Conservation (phyloP, 2,113 vertebrate species). For the Hyaena hyaena region DNA sequence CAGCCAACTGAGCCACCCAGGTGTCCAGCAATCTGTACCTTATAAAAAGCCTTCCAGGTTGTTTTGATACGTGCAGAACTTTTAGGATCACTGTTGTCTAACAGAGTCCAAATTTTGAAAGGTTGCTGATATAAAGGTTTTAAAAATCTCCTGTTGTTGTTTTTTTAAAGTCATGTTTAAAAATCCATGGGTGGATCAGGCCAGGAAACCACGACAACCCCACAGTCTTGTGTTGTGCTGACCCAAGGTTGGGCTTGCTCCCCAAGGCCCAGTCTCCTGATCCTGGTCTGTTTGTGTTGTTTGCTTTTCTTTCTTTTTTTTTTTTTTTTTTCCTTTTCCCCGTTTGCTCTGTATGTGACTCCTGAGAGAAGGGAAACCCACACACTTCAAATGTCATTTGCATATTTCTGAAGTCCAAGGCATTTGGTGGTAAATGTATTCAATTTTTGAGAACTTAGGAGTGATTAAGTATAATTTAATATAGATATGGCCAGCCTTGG, state of each 20-base stretch:
- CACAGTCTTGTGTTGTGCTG: slow-evolving; percentile 71
- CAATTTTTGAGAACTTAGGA: slow-evolving; percentile 74
- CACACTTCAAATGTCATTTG: slow-evolving; percentile 52
- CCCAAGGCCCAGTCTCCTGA: slow-evolving; percentile 54
- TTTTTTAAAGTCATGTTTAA: too few species aligned
- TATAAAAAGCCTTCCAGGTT: background rate
- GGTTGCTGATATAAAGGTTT: background rate
- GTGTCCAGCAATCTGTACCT: background rate
- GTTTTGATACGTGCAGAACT: background rate
- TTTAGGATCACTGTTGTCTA: background rate
- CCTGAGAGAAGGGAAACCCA: background rate
- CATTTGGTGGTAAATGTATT: slow-evolving; percentile 60
- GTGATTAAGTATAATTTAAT: slow-evolving; percentile 75
- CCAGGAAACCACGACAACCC: slow-evolving; percentile 14
- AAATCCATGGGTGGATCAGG: too few species aligned
- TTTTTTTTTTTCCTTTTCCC: background rate
- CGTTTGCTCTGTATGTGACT: background rate
- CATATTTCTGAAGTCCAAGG: slow-evolving; percentile 60
- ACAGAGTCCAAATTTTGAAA: background rate
- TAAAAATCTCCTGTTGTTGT: background rate
- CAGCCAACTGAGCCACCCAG: background rate
- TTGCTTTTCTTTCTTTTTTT: background rate
- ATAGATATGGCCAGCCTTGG: slow-evolving; percentile 63
- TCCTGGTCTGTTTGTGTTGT: slow-evolving; percentile 28
- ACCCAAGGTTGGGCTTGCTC: slow-evolving; percentile 47